Percentiles rank a stretch among this genome's conserved stretches.
These are phyloP conservation scores for Asobara japonica DNA, from an alignment of 1,140 invertebrate genomes.

Conservation along the genomic window DNA sequence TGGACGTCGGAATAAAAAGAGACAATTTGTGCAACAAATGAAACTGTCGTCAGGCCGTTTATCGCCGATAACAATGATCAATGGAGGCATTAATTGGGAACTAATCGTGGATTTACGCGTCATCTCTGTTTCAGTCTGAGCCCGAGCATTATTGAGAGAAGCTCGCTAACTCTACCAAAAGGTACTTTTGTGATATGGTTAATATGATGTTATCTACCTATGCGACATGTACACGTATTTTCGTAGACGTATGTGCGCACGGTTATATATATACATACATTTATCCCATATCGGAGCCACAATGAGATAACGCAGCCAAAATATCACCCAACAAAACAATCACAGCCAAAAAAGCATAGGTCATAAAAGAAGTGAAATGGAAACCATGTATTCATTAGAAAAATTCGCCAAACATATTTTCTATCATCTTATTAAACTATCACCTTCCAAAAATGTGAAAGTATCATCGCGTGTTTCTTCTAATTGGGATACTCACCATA, in stretches of 20 bases:
- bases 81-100: slow-evolving; percentile 36
- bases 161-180: slow-evolving; percentile 66
- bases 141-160: slow-evolving; percentile 64
- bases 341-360: too few species aligned
- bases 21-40: background rate
- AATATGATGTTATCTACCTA: slow-evolving; percentile 59
- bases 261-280: slow-evolving; percentile 40
- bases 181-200: slow-evolving; percentile 67
- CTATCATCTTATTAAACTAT: too few species aligned
- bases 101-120: slow-evolving; percentile 63
- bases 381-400: too few species aligned
- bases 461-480: too few species aligned
- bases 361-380: too few species aligned
- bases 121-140: slow-evolving; percentile 68
- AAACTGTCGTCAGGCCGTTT: background rate
- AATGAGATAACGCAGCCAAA: too few species aligned
- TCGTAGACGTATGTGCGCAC: slow-evolving; percentile 36
- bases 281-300: too few species aligned
- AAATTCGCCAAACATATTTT: too few species aligned
- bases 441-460: too few species aligned
- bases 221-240: slow-evolving; percentile 39
- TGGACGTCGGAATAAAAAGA: background rate
- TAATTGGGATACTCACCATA: too few species aligned
- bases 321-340: too few species aligned
- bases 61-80: slow-evolving; percentile 18